These are phyloP conservation scores for Drosophila watanabei DNA, from an alignment of 1,140 invertebrate genomes.

Conservation along the genomic window DNA sequence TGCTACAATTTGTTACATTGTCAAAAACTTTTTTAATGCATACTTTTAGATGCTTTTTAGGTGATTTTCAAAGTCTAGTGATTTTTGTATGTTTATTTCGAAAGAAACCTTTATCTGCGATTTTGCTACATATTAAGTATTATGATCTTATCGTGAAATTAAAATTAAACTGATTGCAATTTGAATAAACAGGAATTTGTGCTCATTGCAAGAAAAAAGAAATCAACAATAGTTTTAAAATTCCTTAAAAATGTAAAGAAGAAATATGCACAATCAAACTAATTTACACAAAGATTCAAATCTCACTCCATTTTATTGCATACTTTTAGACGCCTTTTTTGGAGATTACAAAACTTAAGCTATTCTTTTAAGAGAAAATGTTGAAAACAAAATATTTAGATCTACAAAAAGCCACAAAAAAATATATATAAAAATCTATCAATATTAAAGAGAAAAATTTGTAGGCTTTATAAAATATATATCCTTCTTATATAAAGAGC, in stretches of 20 bases:
- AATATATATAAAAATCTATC: too few species aligned
- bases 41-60: neutral
- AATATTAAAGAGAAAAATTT: neutral
- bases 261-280: too few species aligned
- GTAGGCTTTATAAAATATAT: neutral
- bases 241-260: too few species aligned
- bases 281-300: too few species aligned
- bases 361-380: too few species aligned
- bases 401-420: too few species aligned
- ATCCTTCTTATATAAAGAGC: too few species aligned
- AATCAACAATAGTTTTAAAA: too few species aligned
- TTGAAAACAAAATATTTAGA: neutral
- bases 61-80: neutral
- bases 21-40: neutral
- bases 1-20: neutral
- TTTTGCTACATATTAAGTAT: neutral
- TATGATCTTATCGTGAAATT: neutral
- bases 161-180: neutral
- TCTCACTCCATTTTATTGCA: too few species aligned
- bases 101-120: neutral
- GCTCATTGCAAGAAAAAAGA: too few species aligned
- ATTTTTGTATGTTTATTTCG: neutral
- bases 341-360: neutral
- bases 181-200: neutral
- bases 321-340: neutral